Base-by-base conservation (phyloP, 2,797 vertebrate genomes). In the Myoxocephalus aenaeus region DNA sequence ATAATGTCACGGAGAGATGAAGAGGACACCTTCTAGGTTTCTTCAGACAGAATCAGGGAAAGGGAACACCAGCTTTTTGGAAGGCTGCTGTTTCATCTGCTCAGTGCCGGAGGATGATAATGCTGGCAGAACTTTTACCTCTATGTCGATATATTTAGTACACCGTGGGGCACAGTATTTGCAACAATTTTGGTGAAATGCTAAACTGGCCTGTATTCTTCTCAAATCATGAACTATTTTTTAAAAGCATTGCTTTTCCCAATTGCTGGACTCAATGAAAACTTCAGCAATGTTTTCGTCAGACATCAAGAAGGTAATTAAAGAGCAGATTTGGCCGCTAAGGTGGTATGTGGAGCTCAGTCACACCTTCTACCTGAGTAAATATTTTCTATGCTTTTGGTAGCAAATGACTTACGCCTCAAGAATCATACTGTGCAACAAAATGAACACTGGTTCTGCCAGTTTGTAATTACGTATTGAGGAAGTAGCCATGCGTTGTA, bases 1-100 rank as follows among this genome's bases (percentile, higher is more conserved):
- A 90, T 95, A 58, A 90, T 94, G 87, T 95, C 94, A 53, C 86
- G 80, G 13, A 93, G 92, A 81, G 94, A 93, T 7, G 92, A 93
- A 6, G 93, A 93, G 1, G 92, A 95, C 9, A 84, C 82, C 66
- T 94, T 94, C 72, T 95, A 92, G 82, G 59, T 56, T 61, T 66
- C 42, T 67, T 6, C 0, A 44, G 61, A 32, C 27, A 32, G 53
- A 83, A 83, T 87, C 79, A 84, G 85, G 84, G 73, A 86, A 78
- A 50, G 72, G 79, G 38, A 34, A 78, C 79, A 89, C 73, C 86
- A 87, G 85, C 86, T 89, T 83, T 82, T 77, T 66, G 27, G n/a
- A 70, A 68, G 53, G 65, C 57, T 61, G 74, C 44, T 50, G 79
- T 81, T 84, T 73, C 65, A 83, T 81, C 81, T 75, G 66, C 48